Conservation (phyloP, 2,888 invertebrate species). For the Lobophora halterata region DNA sequence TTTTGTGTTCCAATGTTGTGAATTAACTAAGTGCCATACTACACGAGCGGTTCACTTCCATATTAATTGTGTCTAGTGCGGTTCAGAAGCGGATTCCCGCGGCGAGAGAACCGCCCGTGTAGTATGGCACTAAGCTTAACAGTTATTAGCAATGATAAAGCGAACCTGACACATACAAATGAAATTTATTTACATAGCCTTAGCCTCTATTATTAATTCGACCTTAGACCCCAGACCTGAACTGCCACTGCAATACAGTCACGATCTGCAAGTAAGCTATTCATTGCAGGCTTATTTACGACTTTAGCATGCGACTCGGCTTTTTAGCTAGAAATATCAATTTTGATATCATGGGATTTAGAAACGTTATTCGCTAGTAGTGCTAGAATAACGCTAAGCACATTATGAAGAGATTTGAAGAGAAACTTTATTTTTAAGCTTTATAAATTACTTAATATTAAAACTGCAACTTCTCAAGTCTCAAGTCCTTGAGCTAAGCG, state of each 20-base stretch:
- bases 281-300: conserved; percentile 15
- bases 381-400: conserved; percentile 3
- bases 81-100: no score
- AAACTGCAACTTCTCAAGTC: no score
- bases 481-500: no score
- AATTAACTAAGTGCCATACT: no score
- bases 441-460: no score
- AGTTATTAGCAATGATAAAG: background rate
- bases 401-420: background rate
- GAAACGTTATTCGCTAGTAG: background rate
- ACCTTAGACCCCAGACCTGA: conserved; percentile 15
- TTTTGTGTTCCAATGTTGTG: no score
- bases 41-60: no score
- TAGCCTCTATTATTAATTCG: conserved; percentile 4
- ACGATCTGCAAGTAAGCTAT: conserved; percentile 15
- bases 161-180: conserved; percentile 8
- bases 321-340: conserved; percentile 21
- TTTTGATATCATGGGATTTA: conserved; percentile 12
- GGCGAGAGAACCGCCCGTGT: no score
- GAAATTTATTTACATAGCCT: conserved; percentile 4
- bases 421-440: no score
- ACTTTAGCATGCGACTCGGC: conserved; percentile 7
- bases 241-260: conserved; percentile 15
- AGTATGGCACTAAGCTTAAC: no score
- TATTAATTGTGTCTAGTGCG: no score